Evolutionary conservation across 2,888 invertebrate genomes (phyloP), one percentile per base, ranked within the genome.

Genomic region (Catocala nupta): DNA sequence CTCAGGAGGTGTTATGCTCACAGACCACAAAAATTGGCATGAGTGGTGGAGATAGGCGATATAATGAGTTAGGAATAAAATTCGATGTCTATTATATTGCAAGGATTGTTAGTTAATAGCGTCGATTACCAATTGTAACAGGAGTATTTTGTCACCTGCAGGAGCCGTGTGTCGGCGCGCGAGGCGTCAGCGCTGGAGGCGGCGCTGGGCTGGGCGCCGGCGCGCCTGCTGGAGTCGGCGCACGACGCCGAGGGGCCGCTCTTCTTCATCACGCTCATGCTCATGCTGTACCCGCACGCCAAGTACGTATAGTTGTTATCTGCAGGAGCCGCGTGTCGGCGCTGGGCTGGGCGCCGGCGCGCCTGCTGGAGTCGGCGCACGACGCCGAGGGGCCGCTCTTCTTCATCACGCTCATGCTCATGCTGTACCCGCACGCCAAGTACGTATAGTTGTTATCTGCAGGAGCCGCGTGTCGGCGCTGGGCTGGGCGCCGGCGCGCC

Each of bases 381-480:
- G 98, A 98, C 83, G 97, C 98, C 0, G 99, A 99, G 81, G 98
- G 99, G 0, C 97, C 98, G 5, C 95, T 98, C n/a, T 99, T 98
- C 91, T 98, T 97, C 96, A 92, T 96, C 59, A 96, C 97, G 5
- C 95, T 99, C 85, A 96, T 97, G 57, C 90, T 98, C 47, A 95
- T 98, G 62, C 92, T 99, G 48, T 96, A 97, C 82, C 96, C 97
- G 25, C 96, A 96, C 6, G 95, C 95, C 55, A 93, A 92, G 94
- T 94, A 47, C 78, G 89, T 84, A 8, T 10, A 10, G 12, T 36
- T 11, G 36, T 13, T 49, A 49, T 1, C 10, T n/a, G 7, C 7
- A 12, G 16, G 16, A 16, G 16, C 16, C 2, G 16, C 16, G 16
- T 16, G 16, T 16, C 16, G 16, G 16, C 1, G 16, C 16, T 16